Conservation (phyloP, 2,888 invertebrate genomes). For the Yponomeuta plumbellus region DNA sequence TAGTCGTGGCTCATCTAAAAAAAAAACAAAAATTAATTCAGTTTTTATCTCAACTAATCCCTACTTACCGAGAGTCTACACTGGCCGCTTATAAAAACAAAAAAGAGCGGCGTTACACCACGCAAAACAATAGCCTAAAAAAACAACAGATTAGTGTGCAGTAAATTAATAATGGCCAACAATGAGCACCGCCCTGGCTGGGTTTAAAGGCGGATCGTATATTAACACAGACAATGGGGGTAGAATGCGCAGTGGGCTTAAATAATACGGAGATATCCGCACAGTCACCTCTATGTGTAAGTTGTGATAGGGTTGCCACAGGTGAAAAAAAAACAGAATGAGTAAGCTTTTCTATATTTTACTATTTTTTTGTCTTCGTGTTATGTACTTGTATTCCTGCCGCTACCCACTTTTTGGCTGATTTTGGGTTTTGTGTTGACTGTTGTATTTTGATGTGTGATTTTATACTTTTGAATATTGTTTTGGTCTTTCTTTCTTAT, state of each 20-base stretch:
- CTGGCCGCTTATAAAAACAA: background rate
- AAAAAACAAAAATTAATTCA: no score
- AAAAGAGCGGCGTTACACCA: background rate
- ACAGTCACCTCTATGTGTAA: constrained; percentile 11
- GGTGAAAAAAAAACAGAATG: background rate
- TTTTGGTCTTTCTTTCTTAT: no score
- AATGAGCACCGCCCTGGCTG: constrained; percentile 29
- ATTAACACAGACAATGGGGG: constrained; percentile 37
- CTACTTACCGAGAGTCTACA: background rate
- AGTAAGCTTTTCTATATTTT: no score
- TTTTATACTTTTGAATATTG: no score
- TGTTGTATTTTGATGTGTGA: no score
- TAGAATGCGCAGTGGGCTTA: constrained; percentile 30
- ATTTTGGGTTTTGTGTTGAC: no score
- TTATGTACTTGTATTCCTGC: no score
- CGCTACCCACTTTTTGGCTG: no score
- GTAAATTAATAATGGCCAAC: constrained; percentile 44
- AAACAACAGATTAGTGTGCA: constrained; percentile 32
- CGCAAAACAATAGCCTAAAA: background rate
- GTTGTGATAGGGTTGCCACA: constrained; percentile 10
- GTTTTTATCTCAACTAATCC: background rate
- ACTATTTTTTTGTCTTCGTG: no score
- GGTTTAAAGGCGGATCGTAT: constrained; percentile 32
- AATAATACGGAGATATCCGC: constrained; percentile 30
- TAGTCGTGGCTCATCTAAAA: no score